Percentiles rank a stretch among this genome's conserved stretches.
Evolutionary conservation across 2,888 invertebrate species (phyloP).

Genomic region (Calameuta idolon): DNA sequence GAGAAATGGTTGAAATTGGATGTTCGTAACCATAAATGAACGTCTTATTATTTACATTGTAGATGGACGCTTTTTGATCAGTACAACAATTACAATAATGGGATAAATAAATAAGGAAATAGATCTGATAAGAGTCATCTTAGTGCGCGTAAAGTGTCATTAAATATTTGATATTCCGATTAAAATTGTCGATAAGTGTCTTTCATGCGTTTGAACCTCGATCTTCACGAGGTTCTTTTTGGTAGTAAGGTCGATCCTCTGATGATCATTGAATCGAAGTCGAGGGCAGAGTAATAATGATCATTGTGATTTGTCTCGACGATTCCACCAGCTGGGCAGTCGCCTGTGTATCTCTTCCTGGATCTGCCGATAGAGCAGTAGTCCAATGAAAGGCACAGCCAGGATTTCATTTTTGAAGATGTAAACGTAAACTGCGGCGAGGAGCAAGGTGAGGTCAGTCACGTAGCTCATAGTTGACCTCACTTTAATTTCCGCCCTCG

Average conservation of each 20-base stretch:
- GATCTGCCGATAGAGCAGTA: constrained; percentile 83
- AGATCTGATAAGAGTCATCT: not conserved
- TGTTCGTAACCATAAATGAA: constrained; percentile 15
- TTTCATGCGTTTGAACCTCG: not conserved
- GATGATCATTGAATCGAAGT: too few relatives aligned
- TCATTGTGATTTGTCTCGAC: not conserved
- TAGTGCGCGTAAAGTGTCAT: not conserved
- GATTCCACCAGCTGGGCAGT: constrained; percentile 21
- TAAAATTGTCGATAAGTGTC: constrained; percentile 5
- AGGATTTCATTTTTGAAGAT: constrained; percentile 83
- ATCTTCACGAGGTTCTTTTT: too few relatives aligned
- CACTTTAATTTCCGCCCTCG: constrained; percentile 76
- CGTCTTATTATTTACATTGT: constrained; percentile 23
- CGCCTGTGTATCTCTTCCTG: constrained; percentile 74
- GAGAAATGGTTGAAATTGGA: not conserved
- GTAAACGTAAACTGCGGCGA: constrained; percentile 85
- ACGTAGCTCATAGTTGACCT: constrained; percentile 78
- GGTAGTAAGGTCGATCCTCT: too few relatives aligned
- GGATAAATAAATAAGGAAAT: constrained; percentile 5
- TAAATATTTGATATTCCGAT: not conserved
- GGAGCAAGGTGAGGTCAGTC: constrained; percentile 80
- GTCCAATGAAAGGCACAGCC: constrained; percentile 81
- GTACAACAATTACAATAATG: not conserved
- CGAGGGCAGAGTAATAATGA: not conserved
- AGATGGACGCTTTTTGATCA: not conserved